These are phyloP conservation scores for Oreochromis grahami DNA, from an alignment of 2,797 vertebrate genomes.

Conservation along the genomic window DNA sequence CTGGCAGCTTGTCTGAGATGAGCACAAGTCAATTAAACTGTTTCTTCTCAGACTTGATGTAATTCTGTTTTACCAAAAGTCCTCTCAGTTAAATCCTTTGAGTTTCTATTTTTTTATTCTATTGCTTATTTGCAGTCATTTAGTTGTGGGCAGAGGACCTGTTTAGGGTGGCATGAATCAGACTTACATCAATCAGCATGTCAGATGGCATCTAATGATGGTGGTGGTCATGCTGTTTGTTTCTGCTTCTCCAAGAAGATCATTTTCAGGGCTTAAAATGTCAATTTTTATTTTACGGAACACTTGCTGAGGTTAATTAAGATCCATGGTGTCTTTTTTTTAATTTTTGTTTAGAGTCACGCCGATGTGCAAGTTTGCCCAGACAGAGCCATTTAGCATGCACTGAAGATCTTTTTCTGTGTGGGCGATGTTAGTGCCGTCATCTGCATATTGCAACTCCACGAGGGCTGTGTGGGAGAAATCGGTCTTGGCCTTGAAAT, in stretches of 20 bases:
- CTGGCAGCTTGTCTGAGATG: not conserved
- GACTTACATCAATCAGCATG: not conserved
- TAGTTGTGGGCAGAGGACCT: not conserved
- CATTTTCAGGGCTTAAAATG: not conserved
- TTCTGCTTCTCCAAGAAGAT: not conserved
- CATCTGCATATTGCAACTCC: not conserved
- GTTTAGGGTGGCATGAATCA: not conserved
- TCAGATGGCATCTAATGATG: fast-evolving
- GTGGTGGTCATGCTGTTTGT: not conserved
- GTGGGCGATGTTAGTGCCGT: not conserved
- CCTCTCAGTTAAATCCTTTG: not conserved
- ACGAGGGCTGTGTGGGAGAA: not conserved
- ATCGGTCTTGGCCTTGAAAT: not conserved
- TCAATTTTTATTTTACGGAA: not conserved
- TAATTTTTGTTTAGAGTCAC: not conserved
- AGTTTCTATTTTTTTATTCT: not conserved
- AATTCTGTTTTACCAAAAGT: not conserved
- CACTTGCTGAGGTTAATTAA: not conserved
- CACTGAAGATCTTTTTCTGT: not conserved
- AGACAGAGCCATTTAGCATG: not conserved
- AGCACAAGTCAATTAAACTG: not conserved
- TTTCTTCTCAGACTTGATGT: not conserved
- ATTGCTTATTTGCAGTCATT: not conserved
- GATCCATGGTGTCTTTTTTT: not conserved
- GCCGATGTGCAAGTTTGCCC: not conserved